These are phyloP conservation scores for Diorhabda sublineata DNA, from an alignment of 1,140 invertebrate genomes.

Conservation along the genomic window DNA sequence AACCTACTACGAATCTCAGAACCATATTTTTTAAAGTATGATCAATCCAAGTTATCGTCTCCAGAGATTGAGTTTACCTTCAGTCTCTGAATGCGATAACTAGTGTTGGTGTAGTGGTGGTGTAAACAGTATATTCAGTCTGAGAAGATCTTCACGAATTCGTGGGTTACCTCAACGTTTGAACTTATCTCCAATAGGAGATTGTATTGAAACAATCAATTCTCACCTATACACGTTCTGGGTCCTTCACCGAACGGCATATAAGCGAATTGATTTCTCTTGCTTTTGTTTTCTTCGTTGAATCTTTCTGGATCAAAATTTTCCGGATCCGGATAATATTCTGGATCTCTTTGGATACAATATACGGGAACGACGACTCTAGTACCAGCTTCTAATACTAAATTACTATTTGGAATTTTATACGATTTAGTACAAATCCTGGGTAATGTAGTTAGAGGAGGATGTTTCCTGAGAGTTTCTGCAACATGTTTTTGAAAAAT, in stretches of 20 bases:
- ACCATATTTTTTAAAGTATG: too few relatives aligned
- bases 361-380: slow-evolving; percentile 53
- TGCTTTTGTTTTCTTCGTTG: slow-evolving; percentile 37
- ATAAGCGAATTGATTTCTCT: background rate
- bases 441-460: background rate
- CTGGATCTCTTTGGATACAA: slow-evolving; percentile 52
- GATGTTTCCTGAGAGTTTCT: slow-evolving; percentile 8
- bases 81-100: too few relatives aligned
- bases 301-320: slow-evolving; percentile 60
- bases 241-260: slow-evolving; percentile 61
- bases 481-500: background rate
- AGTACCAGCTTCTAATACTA: slow-evolving; percentile 47
- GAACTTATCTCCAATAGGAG: too few relatives aligned
- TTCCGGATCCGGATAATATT: slow-evolving; percentile 53
- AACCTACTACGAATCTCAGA: too few relatives aligned
- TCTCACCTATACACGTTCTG: slow-evolving; percentile 56
- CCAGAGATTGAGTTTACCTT: too few relatives aligned
- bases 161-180: too few relatives aligned
- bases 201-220: background rate
- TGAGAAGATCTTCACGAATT: too few relatives aligned
- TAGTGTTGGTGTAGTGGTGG: too few relatives aligned
- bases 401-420: slow-evolving; percentile 8
- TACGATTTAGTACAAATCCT: slow-evolving; percentile 5
- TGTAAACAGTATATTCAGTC: too few relatives aligned
- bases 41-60: too few relatives aligned